Evolutionary conservation across 2,888 invertebrate species (phyloP), one percentile per base, ranked within the genome.

Genomic region (Dasypolia templi): DNA sequence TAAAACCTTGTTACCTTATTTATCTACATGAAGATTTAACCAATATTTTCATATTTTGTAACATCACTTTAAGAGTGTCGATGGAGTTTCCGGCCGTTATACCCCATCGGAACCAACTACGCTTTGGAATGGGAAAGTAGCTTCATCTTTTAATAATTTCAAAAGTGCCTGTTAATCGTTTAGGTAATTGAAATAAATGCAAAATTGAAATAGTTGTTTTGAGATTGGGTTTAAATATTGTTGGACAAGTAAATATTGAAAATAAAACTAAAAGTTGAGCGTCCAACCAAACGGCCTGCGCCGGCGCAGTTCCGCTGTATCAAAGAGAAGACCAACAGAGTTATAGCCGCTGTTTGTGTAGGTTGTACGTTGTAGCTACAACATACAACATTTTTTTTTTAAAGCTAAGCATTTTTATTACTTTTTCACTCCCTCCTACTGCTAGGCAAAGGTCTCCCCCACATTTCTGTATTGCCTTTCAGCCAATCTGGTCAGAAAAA

Each of bases 281-380:
- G 5, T 39, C 11, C 11, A 29, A 53, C 14, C 6, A 68, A 77
- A 77, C 6, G 79, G 79, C 79, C 79, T 76, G 72, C 75, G 75
- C 75, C 79, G 79, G 79, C 72, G 72, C 42, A 42, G 32, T 22
- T 49, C 61, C 53, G 32, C 42, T 26, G 42, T n/a, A 5, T 7
- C 32, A 42, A 22, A 61, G 17, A 49, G 0, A 39, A 55, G 9
- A 26, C 7, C 9, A 19, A 59, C 39, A 44, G 0, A 26, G 14
- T 67, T 29, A 29, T 32, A 61, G 14, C 6, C 29, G 46, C 17
- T 26, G 17, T n/a, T 29, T 61, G 19, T 61, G 19, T 26, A 29
- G n/a, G 12, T 55, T 55, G 12, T 29, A 14, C n/a, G 4, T n/a
- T 29, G 9, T 35, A 55, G 22, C 44, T 35, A 17, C 53, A 44